Base-by-base conservation (phyloP, 2,113 vertebrate species). In the Uropsilus gracilis region DNA sequence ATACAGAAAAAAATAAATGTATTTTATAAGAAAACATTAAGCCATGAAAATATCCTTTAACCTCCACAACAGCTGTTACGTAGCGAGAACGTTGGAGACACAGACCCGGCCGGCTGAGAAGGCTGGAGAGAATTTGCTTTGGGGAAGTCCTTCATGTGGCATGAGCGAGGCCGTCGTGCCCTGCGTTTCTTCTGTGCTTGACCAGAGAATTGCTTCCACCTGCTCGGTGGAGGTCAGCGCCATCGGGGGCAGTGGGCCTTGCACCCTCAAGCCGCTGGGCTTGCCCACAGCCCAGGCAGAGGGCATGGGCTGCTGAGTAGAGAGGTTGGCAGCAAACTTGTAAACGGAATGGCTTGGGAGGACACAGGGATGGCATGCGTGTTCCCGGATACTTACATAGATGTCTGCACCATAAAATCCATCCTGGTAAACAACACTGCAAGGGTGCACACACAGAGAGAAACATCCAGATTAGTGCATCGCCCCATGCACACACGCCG, bases 361-460 rank as follows among this genome's bases (percentile, higher is more conserved):
- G 97, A 95, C 97, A 97, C 95, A 92, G 96, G 97, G 97, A 98
- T 96, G 87, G 96, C 98, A 98, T 99, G 98, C 98, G 98, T 97
- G 98, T 98, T 98, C 98, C 98, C 98, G 97, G 98, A 99, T 99
- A 99, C 99, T 99, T 99, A 99, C 99, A 99, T 99, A 99, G 99
- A 99, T 99, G 99, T 99, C 99, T 99, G 99, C 99, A 99, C 99
- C 99, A 99, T 99, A 99, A 99, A 99, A 99, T 99, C 99, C 99
- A 98, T 99, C 99, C 99, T 99, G 99, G 99, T 99, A 99, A 98
- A 99, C 99, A 99, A 99, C 99, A 98, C 99, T 99, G 99, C 98
- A 99, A 98, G 98, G 98, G 98, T 98, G 98, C 98, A 99, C 98
- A 99, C 98, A 99, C 98, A 99, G 98, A 99, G 98, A 99, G 94